These are phyloP conservation scores for Nemoura dubitans DNA, from an alignment of 2,888 invertebrate genomes.

Conservation along the genomic window DNA sequence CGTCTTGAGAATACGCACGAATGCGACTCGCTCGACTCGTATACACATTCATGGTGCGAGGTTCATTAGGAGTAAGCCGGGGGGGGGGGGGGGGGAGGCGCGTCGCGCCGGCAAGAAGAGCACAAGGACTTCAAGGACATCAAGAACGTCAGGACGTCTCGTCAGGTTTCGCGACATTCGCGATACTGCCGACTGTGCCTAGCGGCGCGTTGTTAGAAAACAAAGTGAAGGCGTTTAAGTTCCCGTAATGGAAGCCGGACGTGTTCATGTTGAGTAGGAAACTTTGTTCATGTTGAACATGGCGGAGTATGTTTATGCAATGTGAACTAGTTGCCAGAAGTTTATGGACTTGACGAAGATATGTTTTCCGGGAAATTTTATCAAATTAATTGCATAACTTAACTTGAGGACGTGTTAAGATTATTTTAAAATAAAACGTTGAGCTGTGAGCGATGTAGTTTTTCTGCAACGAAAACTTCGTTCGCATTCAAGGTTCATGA, in stretches of 20 bases:
- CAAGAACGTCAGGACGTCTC: neutral
- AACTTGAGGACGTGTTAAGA: neutral
- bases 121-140: neutral
- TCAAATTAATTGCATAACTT: neutral
- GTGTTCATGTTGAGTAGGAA: too few species aligned
- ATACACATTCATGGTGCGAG: neutral
- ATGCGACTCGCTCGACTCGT: neutral
- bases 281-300: too few species aligned
- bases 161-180: neutral
- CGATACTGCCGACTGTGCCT: neutral
- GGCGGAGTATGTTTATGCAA: too few species aligned
- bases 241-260: too few species aligned
- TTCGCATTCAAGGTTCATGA: too few species aligned
- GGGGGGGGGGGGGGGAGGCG: neutral
- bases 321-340: neutral
- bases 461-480: too few species aligned
- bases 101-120: neutral
- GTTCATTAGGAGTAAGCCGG: neutral
- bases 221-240: neutral
- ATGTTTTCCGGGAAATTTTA: neutral
- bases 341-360: neutral
- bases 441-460: too few species aligned
- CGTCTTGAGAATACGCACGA: neutral
- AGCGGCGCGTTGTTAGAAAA: neutral
- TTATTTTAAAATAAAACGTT: neutral